Evolutionary conservation across 2,113 vertebrate genomes (phyloP).

Genomic region (Apistogramma diplotaenia): DNA sequence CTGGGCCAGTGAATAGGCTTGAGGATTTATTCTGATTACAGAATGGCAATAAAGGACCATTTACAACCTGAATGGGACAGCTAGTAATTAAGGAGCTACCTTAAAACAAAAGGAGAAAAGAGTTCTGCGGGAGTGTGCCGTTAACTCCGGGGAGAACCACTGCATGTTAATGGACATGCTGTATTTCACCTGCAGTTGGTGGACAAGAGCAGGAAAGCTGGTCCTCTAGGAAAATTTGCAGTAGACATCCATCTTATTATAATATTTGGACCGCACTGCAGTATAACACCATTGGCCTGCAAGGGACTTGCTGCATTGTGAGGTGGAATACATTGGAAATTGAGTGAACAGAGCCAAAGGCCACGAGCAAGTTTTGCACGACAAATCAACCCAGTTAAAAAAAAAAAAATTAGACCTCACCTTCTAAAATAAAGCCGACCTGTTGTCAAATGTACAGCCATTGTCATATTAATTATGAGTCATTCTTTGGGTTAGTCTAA

Average conservation of each 20-base stretch:
- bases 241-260: constrained; percentile 59
- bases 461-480: constrained; percentile 26
- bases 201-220: constrained; percentile 35
- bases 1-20: constrained; percentile 68
- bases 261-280: constrained; percentile 62
- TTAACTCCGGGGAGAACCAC: constrained; percentile 42
- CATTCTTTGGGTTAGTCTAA: constrained; percentile 37
- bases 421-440: not conserved
- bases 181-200: constrained; percentile 61
- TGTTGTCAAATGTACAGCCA: constrained; percentile 5
- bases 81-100: constrained; percentile 76
- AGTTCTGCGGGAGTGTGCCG: constrained; percentile 50
- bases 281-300: constrained; percentile 20
- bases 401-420: constrained; percentile 1
- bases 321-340: constrained; percentile 8
- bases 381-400: constrained; percentile 20
- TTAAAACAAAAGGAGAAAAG: constrained; percentile 73
- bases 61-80: constrained; percentile 76
- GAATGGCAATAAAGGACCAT: constrained; percentile 73
- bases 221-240: constrained; percentile 52
- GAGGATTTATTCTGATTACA: constrained; percentile 79
- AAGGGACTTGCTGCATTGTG: constrained; percentile 45
- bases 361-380: not conserved
- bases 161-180: constrained; percentile 52
- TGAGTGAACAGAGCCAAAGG: constrained; percentile 21